These are phyloP conservation scores for Mesembrinibis cayennensis DNA, from an alignment of 2,113 vertebrate genomes.

Conservation along the genomic window DNA sequence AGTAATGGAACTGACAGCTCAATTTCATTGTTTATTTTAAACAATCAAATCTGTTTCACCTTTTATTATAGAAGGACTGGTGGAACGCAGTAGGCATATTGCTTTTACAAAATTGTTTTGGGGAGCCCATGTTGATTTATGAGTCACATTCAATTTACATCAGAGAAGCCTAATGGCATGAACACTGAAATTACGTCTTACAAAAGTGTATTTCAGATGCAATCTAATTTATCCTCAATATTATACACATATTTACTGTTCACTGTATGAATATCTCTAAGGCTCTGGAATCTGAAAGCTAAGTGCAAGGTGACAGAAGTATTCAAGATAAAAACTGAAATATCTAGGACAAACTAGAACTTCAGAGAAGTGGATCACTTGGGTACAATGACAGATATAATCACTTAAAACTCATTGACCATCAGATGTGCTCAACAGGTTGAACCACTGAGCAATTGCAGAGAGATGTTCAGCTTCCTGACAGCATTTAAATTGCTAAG, in stretches of 20 bases:
- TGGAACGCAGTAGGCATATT: background rate
- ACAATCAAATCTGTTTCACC: background rate
- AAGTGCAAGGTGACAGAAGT: background rate
- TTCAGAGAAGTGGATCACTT: background rate
- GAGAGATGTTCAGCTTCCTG: background rate
- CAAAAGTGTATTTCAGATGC: background rate
- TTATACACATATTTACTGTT: background rate
- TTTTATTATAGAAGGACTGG: background rate
- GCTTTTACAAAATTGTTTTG: background rate
- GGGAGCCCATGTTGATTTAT: background rate
- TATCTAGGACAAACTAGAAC: background rate
- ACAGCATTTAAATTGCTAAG: background rate
- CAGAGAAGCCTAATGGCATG: background rate
- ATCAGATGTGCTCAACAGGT: background rate
- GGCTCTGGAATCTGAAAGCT: background rate
- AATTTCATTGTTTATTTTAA: background rate
- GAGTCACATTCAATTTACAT: background rate
- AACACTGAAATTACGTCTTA: background rate
- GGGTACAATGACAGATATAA: background rate
- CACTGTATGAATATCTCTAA: background rate
- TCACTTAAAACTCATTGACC: no score
- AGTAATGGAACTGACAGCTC: background rate
- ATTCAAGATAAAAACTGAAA: background rate
- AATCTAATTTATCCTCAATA: background rate
- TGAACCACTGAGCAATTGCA: accelerated